Evolutionary conservation across 2,113 vertebrate species (phyloP), one percentile per base, ranked within the genome.

Genomic region (Oophaga pumilio): DNA sequence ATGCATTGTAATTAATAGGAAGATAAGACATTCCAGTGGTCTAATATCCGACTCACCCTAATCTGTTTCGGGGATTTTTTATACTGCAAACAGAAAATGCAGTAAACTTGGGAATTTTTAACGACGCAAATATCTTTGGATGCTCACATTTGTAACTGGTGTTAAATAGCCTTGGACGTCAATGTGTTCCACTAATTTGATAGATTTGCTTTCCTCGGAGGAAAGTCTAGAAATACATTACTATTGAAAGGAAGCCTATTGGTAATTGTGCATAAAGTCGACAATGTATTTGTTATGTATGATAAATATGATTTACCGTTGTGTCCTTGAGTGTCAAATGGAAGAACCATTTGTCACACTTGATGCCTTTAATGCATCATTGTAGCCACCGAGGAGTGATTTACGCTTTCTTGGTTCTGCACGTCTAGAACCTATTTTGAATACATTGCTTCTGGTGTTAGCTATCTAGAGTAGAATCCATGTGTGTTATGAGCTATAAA

Each of bases 1-100:
- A 91, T 89, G 79, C 84, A 87, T 89, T 86, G 90, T 90, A 90
- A 92, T 91, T 90, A 92, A 92, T 88, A 66, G 83, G 85, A 50
- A 81, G 22, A 88, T 83, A 84, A 76, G 76, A 68, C 73, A 77
- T 84, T 73, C 81, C 86, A 87, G 62, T 62, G 86, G 86, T 24
- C 66, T 66, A 68, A 68, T 76, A 88, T 74, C 86, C 64, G 49
- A 13, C 80, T 88, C 57, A 20, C 79, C 79, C 33, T 76, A 83
- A 33, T 87, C 20, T 59, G 22, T 76, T 76, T n/a, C 1, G 59
- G 43, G 69, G 80, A 43, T 60, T 71, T 87, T 11, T 76, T 1
- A 50, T 24, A 64, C 69, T 71, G 17, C 28, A 57, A 69, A 6
- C 73, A 60, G n/a, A 60, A 22, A 26, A 53, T n/a, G 59, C 14